These are phyloP conservation scores for Melinaea menophilus DNA, from an alignment of 2,888 invertebrate genomes.

Conservation along the genomic window DNA sequence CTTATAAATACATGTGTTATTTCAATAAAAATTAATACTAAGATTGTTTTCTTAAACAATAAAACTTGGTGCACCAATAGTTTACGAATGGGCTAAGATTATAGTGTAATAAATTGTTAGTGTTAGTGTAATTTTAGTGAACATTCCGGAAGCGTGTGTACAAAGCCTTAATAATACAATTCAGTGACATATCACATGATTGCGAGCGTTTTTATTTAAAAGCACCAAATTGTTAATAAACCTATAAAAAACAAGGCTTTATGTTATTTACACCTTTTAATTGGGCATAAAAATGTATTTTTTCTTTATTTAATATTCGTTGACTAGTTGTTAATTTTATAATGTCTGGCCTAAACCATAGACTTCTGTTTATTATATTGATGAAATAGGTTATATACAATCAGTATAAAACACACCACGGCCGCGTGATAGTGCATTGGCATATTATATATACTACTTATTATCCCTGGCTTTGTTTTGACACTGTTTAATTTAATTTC, in stretches of 20 bases:
- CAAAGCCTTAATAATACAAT: slow-evolving; percentile 68
- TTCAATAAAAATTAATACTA: not conserved
- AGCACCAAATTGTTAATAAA: slow-evolving; percentile 69
- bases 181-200: slow-evolving; percentile 65
- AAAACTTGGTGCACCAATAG: slow-evolving; percentile 41
- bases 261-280: slow-evolving; percentile 62
- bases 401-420: slow-evolving; percentile 71
- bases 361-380: slow-evolving; percentile 68
- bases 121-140: slow-evolving; percentile 73
- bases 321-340: slow-evolving; percentile 58
- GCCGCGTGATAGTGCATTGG: slow-evolving; percentile 75
- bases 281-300: slow-evolving; percentile 19
- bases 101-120: slow-evolving; percentile 47
- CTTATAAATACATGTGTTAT: slow-evolving; percentile 1
- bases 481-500: slow-evolving; percentile 56
- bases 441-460: slow-evolving; percentile 66
- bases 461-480: slow-evolving; percentile 52
- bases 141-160: slow-evolving; percentile 77
- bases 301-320: slow-evolving; percentile 36
- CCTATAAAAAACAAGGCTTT: slow-evolving; percentile 41
- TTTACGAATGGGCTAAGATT: slow-evolving; percentile 31
- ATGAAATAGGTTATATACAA: slow-evolving; percentile 74
- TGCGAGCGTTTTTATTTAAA: slow-evolving; percentile 59
- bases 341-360: slow-evolving; percentile 40
- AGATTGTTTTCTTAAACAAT: slow-evolving; percentile 12